Evolutionary conservation across 2,113 vertebrate species (phyloP), one percentile per base, ranked within the genome.

Genomic region (Thunnus maccoyii): DNA sequence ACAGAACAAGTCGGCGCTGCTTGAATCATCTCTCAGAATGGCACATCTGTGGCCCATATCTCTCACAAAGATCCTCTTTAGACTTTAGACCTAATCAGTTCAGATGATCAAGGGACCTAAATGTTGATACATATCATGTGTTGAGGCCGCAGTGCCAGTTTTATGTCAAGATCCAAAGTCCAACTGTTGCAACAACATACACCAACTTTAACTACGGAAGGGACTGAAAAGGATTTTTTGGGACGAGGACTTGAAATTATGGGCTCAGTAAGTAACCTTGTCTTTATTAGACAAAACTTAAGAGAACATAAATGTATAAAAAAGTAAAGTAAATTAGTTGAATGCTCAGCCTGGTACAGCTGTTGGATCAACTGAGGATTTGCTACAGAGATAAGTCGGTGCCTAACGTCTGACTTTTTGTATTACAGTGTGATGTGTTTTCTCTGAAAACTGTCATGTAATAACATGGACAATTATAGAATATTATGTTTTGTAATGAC

Each of bases 81-180:
- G 22, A 30, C 25, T 3, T 9, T 64, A 71, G 36, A 16, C 65
- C 1, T 47, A 75, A 78, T 78, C 72, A 62, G 51, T 54, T 50
- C 18, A 69, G 11, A 78, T 73, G 55, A 80, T 79, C 62, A 36
- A 58, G 18, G 30, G 18, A 3, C n/a, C 6, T 44, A 65, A 52
- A 46, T 50, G 65, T 30, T 50, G 71, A 65, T 64, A 51, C 13
- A 18, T 15, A 57, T 54, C 5, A 6, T 71, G 57, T 73, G 46
- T 54, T 79, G 36, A 68, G 57, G 14, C n/a, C 14, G 1, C 60
- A 56, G 77, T 1, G 44, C n/a, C 62, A 65, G 64, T 91, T 70
- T 88, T 36, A 91, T 69, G 90, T 88, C 88, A 86, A 78, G 56
- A 88, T 88, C 85, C 93, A 94, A 95, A 94, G 94, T 95, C 91